A percentile compares a stretch with the other conserved stretches of the same genome.
Conservation (phyloP, 2,888 invertebrate genomes). For the Nowickia ferox region DNA sequence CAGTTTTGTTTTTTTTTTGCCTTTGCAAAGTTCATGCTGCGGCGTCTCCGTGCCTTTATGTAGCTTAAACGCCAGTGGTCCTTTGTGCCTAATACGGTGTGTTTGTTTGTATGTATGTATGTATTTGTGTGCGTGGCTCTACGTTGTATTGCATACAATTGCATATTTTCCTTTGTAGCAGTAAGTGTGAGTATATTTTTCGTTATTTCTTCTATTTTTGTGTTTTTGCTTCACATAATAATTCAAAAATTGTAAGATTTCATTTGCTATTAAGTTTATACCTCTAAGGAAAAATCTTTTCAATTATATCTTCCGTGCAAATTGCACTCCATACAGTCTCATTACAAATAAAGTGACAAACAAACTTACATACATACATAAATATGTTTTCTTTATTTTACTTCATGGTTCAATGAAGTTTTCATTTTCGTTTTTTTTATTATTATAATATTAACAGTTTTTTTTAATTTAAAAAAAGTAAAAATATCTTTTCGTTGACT, state of each 20-base stretch:
- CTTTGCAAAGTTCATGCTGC: conserved; percentile 47
- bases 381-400: conserved; percentile 29
- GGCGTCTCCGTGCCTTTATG: conserved; percentile 59
- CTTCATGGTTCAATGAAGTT: conserved; percentile 65
- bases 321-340: conserved; percentile 53
- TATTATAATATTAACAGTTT: conserved; percentile 11
- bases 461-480: conserved; percentile 28
- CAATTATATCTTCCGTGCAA: conserved; percentile 67
- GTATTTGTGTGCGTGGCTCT: too few relatives aligned
- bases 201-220: background rate
- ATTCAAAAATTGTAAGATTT: conserved; percentile 67
- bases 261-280: conserved; percentile 69
- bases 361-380: background rate
- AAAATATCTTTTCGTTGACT: conserved; percentile 59
- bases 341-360: conserved; percentile 12
- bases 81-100: conserved; percentile 38
- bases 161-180: conserved; percentile 22
- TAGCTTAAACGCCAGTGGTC: conserved; percentile 59
- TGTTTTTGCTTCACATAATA: conserved; percentile 39
- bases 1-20: background rate
- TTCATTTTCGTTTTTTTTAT: conserved; percentile 34
- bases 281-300: conserved; percentile 70
- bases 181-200: conserved; percentile 18
- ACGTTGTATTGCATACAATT: conserved; percentile 19
- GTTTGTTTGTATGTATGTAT: conserved; percentile 1